Evolutionary conservation across 2,888 invertebrate genomes (phyloP).

Genomic region (Ecdyonurus torrentis): DNA sequence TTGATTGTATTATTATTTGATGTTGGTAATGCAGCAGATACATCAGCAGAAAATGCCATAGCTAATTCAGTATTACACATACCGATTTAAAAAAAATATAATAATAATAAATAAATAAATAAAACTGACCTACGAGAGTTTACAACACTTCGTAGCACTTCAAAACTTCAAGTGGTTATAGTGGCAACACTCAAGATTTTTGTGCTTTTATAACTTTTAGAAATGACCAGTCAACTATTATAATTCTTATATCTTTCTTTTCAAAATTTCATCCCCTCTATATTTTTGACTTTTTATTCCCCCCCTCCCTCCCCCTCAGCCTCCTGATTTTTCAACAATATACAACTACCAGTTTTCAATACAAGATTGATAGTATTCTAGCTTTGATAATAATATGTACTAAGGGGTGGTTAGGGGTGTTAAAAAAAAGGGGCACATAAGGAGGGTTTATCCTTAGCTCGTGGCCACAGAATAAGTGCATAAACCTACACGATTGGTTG

Average conservation of each 20-base stretch:
- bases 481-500: background rate
- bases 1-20: background rate
- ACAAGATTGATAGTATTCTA: background rate
- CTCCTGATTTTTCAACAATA: background rate
- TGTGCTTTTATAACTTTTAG: background rate
- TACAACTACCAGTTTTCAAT: background rate
- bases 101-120: no score
- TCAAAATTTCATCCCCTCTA: no score
- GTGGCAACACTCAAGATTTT: background rate
- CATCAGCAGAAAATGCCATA: background rate
- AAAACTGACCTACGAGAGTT: background rate
- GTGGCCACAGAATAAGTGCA: background rate
- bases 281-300: background rate
- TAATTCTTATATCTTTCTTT: no score
- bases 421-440: background rate
- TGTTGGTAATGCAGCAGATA: background rate
- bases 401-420: background rate
- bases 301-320: background rate
- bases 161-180: background rate
- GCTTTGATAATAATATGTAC: background rate
- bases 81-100: no score
- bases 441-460: background rate
- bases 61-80: background rate
- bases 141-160: background rate
- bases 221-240: background rate